Conservation (phyloP, 1,140 invertebrate species). For the Euwallacea fornicatus region DNA sequence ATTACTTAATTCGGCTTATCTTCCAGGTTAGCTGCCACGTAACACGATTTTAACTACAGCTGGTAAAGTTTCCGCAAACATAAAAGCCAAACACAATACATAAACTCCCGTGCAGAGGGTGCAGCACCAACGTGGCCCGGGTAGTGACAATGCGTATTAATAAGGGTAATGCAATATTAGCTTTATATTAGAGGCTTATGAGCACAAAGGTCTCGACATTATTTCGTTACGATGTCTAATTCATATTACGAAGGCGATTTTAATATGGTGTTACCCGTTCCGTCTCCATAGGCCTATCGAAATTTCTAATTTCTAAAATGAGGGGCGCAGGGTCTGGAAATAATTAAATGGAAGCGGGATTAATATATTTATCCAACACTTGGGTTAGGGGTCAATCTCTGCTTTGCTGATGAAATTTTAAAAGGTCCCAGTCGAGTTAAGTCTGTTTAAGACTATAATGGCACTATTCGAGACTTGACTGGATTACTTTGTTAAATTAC, state of each 20-base stretch:
- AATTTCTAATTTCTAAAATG: background rate
- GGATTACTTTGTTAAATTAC: too few species aligned
- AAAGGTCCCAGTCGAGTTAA: too few species aligned
- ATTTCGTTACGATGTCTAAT: background rate
- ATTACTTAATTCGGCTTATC: too few species aligned
- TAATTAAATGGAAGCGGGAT: background rate
- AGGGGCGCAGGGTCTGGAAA: background rate
- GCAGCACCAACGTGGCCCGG: background rate
- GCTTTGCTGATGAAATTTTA: background rate
- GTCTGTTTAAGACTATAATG: too few species aligned
- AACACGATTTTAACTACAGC: constrained; percentile 9
- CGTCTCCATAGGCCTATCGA: background rate
- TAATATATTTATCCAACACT: background rate
- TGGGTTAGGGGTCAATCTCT: background rate
- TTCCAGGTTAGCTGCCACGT: background rate
- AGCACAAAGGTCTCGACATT: constrained; percentile 3
- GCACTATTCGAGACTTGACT: too few species aligned
- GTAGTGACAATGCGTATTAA: constrained; percentile 14
- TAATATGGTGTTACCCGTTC: background rate
- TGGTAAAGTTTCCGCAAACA: background rate
- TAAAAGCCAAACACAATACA: constrained; percentile 10
- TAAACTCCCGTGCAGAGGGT: background rate
- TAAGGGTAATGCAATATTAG: constrained; percentile 11
- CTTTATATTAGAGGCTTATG: constrained; percentile 10
- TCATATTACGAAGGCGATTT: constrained; percentile 9